phyloP scores from a whole-genome alignment of 2,797 vertebrate genomes.

The Crocodylus rhombifer region DNA sequence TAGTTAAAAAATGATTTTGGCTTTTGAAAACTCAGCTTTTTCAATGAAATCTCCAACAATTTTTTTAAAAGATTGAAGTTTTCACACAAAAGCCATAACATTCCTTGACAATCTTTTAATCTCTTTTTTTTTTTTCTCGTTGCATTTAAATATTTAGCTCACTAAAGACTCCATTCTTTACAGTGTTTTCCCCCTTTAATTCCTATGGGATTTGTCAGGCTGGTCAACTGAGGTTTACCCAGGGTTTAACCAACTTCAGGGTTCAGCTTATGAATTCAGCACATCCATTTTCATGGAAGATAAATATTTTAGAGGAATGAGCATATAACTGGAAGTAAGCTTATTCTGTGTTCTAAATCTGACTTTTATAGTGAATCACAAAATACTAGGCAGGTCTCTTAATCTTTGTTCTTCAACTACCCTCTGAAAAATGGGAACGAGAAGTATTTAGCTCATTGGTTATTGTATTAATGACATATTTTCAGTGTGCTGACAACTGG shows the following conservation, averaged over 20 bases:
- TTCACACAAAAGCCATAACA: not conserved
- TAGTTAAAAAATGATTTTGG: not conserved
- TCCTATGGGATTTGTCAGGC: not conserved
- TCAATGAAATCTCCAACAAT: not conserved
- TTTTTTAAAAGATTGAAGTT: not conserved
- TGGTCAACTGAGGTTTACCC: not conserved
- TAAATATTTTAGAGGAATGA: not conserved
- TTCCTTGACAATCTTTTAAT: not conserved
- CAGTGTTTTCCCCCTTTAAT: not conserved
- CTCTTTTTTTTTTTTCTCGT: not conserved
- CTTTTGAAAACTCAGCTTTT: not conserved
- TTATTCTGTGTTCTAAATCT: not conserved
- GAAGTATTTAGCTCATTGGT: not conserved
- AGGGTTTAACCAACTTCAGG: slow-evolving; percentile 1
- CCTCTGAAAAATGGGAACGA: not conserved
- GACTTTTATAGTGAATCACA: not conserved
- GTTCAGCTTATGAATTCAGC: slow-evolving; percentile 14
- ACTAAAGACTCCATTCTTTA: not conserved
- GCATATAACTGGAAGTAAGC: not conserved
- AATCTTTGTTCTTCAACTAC: not conserved
- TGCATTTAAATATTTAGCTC: not conserved
- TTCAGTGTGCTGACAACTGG: not conserved
- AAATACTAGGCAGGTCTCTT: not conserved
- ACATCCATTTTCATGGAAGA: not conserved
- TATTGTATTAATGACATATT: not conserved